Conservation (phyloP, 2,113 vertebrate species). For the Dasyurus viverrinus region DNA sequence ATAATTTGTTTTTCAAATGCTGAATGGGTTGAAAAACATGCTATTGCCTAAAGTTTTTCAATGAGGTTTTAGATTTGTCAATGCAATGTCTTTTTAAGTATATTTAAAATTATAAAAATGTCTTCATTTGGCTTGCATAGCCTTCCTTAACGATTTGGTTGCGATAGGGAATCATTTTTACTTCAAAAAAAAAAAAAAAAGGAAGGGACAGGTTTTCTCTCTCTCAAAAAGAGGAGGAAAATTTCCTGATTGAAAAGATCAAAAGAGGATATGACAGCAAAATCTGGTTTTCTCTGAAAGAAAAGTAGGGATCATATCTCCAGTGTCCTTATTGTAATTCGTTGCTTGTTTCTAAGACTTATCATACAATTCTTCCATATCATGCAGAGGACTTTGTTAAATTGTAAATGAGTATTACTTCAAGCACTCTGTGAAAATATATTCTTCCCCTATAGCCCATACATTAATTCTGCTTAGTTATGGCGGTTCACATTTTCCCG, state of each 20-base stretch:
- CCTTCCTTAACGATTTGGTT: neutral
- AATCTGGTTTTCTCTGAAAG: slow-evolving; percentile 56
- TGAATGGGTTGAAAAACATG: slow-evolving; percentile 53
- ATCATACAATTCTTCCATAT: slow-evolving; percentile 72
- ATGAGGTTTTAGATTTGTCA: slow-evolving; percentile 7
- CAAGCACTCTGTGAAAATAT: slow-evolving; percentile 78
- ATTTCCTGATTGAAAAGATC: slow-evolving; percentile 13
- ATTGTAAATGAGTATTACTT: slow-evolving; percentile 83
- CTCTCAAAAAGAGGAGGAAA: neutral
- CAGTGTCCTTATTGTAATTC: slow-evolving; percentile 70
- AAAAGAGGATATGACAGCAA: slow-evolving; percentile 60
- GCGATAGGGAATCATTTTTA: slow-evolving; percentile 25
- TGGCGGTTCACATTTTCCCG: slow-evolving; percentile 82
- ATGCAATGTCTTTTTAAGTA: slow-evolving; percentile 34
- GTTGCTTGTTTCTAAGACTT: slow-evolving; percentile 74
- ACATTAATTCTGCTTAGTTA: slow-evolving; percentile 83
- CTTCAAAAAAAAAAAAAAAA: slow-evolving; percentile 46
- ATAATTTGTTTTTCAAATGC: slow-evolving; percentile 33
- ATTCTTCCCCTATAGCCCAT: slow-evolving; percentile 75
- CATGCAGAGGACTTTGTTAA: slow-evolving; percentile 79
- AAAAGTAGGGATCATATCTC: slow-evolving; percentile 46
- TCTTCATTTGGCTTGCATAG: slow-evolving; percentile 49
- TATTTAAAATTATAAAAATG: neutral
- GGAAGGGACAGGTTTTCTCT: slow-evolving; percentile 41
- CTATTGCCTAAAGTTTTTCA: neutral